phyloP scores from a whole-genome alignment of 2,113 vertebrate species.

The Mus pahari region DNA sequence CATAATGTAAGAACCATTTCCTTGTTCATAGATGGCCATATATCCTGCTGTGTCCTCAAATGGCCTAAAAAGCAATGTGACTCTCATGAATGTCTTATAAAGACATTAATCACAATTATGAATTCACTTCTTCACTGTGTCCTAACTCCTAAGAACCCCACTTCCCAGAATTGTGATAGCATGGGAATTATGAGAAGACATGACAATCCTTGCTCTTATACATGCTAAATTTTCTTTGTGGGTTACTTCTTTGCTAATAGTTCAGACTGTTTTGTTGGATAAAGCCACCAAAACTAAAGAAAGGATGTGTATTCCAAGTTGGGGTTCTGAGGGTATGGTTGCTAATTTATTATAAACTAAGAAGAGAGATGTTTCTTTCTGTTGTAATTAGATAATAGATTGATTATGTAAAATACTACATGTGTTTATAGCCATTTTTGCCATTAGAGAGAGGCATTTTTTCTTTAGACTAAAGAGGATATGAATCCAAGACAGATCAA shows the following conservation, averaged over 20 bases:
- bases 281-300: background rate
- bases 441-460: background rate
- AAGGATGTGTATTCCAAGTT: background rate
- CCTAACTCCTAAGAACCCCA: background rate
- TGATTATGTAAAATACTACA: background rate
- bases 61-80: background rate
- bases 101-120: background rate
- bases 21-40: background rate
- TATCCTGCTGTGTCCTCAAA: background rate
- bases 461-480: background rate
- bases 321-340: background rate
- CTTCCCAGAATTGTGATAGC: background rate
- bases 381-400: background rate
- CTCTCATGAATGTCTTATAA: too few relatives aligned
- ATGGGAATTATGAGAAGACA: background rate
- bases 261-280: background rate
- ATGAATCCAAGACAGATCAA: background rate
- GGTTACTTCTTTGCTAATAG: background rate
- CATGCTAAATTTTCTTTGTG: background rate
- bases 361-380: background rate
- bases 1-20: background rate
- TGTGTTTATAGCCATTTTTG: background rate
- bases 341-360: background rate
- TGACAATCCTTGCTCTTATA: background rate
- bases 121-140: background rate